Evolutionary conservation across 2,113 vertebrate species (phyloP).

Genomic region (Paraplagusia blochii): DNA sequence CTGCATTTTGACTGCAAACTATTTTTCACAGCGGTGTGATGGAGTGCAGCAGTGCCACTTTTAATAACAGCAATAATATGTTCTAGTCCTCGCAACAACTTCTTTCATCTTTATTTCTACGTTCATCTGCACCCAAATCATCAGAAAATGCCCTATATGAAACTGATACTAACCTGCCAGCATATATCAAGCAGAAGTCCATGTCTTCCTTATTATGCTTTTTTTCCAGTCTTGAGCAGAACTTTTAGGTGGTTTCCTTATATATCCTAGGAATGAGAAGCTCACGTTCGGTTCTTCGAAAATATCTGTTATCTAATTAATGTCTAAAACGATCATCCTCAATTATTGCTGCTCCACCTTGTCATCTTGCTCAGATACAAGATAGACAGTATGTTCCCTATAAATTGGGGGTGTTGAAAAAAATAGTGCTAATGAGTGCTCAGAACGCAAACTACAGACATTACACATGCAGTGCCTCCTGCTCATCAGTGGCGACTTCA

Average conservation of each 20-base stretch:
- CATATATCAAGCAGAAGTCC: conserved; percentile 41
- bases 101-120: conserved; percentile 27
- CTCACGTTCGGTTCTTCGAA: not conserved
- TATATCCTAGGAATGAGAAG: conserved; percentile 31
- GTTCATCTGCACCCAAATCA: conserved; percentile 25
- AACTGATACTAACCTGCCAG: conserved; percentile 28
- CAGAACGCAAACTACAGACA: conserved; percentile 62
- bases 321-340: conserved; percentile 55
- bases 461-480: too few species aligned
- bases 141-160: conserved; percentile 35
- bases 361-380: conserved; percentile 20
- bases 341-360: conserved; percentile 44
- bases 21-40: conserved; percentile 14
- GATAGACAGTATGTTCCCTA: conserved; percentile 30
- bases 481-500: too few species aligned
- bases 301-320: conserved; percentile 54
- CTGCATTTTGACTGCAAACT: conserved; percentile 11
- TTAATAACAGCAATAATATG: conserved; percentile 28
- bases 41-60: conserved; percentile 23
- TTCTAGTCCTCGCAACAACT: too few species aligned
- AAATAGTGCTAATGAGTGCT: conserved; percentile 44
- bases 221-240: conserved; percentile 15
- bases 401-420: conserved; percentile 36
- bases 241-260: conserved; percentile 20
- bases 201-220: conserved; percentile 39